A percentile compares a stretch with the other conserved stretches of the same genome.
These are phyloP conservation scores for Nothocercus nigrocapillus DNA, from an alignment of 2,113 vertebrate species.

Conservation along the genomic window DNA sequence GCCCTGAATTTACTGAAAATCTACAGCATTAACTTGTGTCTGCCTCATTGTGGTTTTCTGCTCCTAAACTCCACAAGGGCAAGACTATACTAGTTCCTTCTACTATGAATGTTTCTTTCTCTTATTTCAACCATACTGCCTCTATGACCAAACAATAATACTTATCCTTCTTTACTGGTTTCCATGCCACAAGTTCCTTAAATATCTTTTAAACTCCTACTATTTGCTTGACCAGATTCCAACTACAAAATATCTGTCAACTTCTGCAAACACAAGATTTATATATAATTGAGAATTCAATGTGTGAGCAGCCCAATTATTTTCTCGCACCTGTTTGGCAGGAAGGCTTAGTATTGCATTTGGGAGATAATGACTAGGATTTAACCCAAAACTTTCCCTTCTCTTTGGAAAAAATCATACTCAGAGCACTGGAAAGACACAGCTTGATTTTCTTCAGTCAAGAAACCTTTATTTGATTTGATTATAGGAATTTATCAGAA, in stretches of 20 bases:
- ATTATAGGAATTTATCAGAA: not conserved
- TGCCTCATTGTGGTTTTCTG: not conserved
- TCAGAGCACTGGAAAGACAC: not conserved
- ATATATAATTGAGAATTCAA: not conserved
- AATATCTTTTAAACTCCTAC: not conserved
- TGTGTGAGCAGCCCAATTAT: not conserved
- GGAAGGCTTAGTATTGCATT: not conserved
- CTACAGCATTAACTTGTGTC: not conserved
- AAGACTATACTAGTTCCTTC: not conserved
- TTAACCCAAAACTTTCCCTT: not conserved
- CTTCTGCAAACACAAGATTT: not conserved
- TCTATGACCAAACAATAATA: not conserved
- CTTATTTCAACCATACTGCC: not conserved
- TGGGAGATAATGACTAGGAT: not conserved
- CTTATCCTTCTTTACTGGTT: not conserved
- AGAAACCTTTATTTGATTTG: not conserved
- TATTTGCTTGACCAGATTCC: not conserved
- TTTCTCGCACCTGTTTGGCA: not conserved
- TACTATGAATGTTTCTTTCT: not conserved
- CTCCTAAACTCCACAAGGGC: not conserved
- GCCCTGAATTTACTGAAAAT: not conserved
- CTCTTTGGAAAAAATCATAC: not conserved
- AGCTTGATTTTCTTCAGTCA: not conserved
- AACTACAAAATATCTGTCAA: not conserved
- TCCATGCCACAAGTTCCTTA: not conserved